Evolutionary conservation across 2,797 vertebrate genomes (phyloP), one percentile per base, ranked within the genome.

Genomic region (Enteromius afrohamiltoni): DNA sequence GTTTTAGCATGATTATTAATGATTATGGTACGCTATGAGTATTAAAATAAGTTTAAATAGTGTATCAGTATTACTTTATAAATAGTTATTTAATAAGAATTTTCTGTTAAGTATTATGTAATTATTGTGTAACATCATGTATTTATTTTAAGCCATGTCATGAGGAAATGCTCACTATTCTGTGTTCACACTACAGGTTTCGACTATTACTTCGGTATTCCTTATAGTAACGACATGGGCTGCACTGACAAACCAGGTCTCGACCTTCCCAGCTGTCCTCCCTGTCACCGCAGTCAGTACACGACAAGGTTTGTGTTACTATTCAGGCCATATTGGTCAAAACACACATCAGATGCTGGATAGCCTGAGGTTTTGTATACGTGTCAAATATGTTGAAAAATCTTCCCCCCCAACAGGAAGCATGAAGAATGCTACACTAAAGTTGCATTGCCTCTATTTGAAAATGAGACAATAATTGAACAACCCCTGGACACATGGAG

Each of bases 181-280:
- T 77, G 26, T 90, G 55, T 86, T 55, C 80, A 73, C n/a, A 85
- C 87, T 74, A 17, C 92, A 99, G 98, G 98, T 37, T 99, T 99
- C 0, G 94, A 97, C 83, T 98, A 96, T 91, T 99, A 96, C 91
- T 93, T 96, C 0, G 98, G 98, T 49, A 95, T 99, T 80, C 98
- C 98, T 2, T 99, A 98, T 88, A 99, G 98, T 90, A 96, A 98
- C 0, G 98, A 99, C 84, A 99, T 99, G 98, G 98, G 98, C 89
- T 99, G 98, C 84, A 97, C 96, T 0, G 98, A 99, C 64, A 86
- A 5, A 34, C 96, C 97, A 0, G 97, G 98, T 42, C 97, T 95
- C 80, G 90, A 99, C 90, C 70, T 93, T 40, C 98, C 98, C 0
- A 92, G 89, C 17, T 98, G 97, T 77, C 92, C 87, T 0, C 92